Evolutionary conservation across 2,113 vertebrate species (phyloP).

Genomic region (Pseudorhombus dupliciocellatus): DNA sequence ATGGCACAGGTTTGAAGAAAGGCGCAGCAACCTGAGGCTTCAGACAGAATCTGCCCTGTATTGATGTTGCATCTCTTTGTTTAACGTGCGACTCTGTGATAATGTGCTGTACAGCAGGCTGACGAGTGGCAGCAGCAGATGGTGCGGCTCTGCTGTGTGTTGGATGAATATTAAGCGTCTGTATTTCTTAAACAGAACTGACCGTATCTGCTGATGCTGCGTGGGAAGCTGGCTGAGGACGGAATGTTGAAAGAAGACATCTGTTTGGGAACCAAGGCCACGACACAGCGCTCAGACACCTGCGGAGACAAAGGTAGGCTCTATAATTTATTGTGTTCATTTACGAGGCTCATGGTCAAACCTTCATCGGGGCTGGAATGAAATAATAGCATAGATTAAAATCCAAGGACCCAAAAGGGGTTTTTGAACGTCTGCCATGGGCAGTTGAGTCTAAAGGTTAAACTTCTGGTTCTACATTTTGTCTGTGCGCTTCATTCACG

Average conservation of each 20-base stretch:
- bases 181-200: constrained; percentile 35
- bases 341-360: constrained; percentile 5
- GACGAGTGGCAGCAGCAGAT: constrained; percentile 40
- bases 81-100: constrained; percentile 17
- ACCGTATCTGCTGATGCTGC: constrained; percentile 96
- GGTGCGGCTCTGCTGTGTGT: constrained; percentile 22
- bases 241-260: constrained; percentile 95
- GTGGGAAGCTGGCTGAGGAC: constrained; percentile 91
- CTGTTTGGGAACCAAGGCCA: constrained; percentile 94
- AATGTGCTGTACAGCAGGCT: neutral
- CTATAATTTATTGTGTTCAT: neutral
- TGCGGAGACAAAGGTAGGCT: constrained; percentile 65
- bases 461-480: neutral
- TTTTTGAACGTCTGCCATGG: neutral
- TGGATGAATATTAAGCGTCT: constrained; percentile 28
- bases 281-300: constrained; percentile 92
- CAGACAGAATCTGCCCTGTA: neutral
- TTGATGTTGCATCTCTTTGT: constrained; percentile 17
- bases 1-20: neutral
- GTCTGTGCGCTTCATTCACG: neutral
- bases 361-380: neutral
- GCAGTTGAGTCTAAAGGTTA: neutral
- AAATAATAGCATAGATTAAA: neutral
- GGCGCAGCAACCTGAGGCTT: neutral
- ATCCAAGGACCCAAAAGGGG: neutral